Percentiles rank a stretch among this genome's conserved stretches.
These are phyloP conservation scores for Erythrolamprus reginae DNA, from an alignment of 2,113 vertebrate species.

Conservation along the genomic window DNA sequence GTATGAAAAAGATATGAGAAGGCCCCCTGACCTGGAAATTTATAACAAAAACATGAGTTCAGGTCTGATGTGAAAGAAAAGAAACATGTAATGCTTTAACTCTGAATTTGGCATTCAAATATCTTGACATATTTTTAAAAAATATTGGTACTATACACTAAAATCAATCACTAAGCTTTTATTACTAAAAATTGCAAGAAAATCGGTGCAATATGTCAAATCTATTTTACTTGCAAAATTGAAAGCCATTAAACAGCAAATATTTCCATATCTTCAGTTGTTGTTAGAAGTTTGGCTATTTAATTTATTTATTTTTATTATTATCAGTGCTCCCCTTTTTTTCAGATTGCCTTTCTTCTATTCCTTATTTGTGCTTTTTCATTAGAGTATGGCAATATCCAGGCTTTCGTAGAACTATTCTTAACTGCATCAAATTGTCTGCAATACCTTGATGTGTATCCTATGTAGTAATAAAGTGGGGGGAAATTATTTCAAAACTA, in stretches of 20 bases:
- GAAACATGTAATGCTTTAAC: neutral
- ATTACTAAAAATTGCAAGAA: neutral
- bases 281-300: conserved; percentile 43
- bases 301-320: neutral
- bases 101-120: neutral
- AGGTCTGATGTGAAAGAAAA: neutral
- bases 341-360: conserved; percentile 62
- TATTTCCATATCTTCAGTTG: conserved; percentile 71
- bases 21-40: neutral
- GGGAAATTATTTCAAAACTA: conserved; percentile 24
- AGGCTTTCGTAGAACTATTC: conserved; percentile 67
- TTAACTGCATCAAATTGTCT: conserved; percentile 38
- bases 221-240: neutral
- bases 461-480: conserved; percentile 37
- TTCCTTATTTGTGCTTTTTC: conserved; percentile 70
- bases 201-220: neutral
- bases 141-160: neutral
- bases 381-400: conserved; percentile 74
- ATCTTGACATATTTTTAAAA: neutral
- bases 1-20: conserved; percentile 38
- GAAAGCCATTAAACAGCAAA: conserved; percentile 66
- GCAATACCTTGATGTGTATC: conserved; percentile 36
- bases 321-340: conserved; percentile 50
- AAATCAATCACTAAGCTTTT: neutral
- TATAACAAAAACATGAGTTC: neutral